These are phyloP conservation scores for Atrichornis clamosus DNA, from an alignment of 2,113 vertebrate species.

Conservation along the genomic window DNA sequence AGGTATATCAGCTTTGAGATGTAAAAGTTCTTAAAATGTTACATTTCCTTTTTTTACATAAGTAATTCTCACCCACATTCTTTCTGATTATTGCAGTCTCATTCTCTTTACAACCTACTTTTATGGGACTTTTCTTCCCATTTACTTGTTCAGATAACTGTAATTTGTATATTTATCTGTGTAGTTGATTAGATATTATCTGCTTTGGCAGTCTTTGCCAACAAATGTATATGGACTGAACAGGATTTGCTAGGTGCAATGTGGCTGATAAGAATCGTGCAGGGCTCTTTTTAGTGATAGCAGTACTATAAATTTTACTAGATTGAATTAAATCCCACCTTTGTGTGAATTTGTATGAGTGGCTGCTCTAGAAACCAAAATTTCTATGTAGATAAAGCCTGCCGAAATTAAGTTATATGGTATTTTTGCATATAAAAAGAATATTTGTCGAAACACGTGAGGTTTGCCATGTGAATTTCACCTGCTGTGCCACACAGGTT, in stretches of 20 bases:
- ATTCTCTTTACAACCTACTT: neutral
- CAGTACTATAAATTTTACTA: neutral
- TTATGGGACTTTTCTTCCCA: neutral
- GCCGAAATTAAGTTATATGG: neutral
- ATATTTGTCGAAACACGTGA: neutral
- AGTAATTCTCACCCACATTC: neutral
- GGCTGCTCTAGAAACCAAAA: neutral
- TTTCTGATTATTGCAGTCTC: neutral
- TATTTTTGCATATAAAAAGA: neutral
- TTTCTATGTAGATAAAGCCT: neutral
- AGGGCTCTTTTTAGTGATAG: neutral
- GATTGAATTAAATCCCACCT: neutral
- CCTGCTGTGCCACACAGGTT: neutral
- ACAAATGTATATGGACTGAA: neutral
- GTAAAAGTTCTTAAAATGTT: neutral
- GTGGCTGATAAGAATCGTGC: neutral
- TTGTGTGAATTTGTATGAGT: neutral
- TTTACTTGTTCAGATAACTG: neutral
- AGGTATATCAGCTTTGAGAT: neutral
- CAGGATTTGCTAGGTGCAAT: neutral
- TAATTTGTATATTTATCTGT: neutral
- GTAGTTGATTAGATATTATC: neutral
- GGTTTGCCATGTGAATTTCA: neutral
- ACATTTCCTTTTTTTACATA: neutral
- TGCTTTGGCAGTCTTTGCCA: neutral